Conservation (phyloP, 2,888 invertebrate genomes). For the Tethea ocularis region DNA sequence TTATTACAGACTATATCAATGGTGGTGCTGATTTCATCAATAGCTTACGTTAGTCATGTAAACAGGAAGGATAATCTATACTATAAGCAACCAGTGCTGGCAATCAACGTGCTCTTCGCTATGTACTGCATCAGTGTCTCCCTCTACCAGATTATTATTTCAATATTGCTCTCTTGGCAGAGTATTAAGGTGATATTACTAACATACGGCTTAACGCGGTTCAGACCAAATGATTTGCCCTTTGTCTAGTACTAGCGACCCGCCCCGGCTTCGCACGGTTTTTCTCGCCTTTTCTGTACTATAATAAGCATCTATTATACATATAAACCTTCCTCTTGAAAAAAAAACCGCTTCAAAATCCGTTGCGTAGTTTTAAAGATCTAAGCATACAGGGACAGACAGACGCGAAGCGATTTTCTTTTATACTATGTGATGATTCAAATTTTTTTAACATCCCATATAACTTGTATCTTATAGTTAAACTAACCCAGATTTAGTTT, state of each 20-base stretch:
- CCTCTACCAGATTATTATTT: conserved; percentile 54
- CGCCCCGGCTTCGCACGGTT: no score
- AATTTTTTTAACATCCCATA: no score
- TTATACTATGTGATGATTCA: no score
- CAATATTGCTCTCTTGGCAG: conserved; percentile 49
- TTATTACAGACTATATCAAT: conserved; percentile 43
- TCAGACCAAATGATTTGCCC: neutral
- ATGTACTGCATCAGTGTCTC: conserved; percentile 47
- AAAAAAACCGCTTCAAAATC: no score
- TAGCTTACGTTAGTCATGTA: conserved; percentile 17
- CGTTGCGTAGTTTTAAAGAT: no score
- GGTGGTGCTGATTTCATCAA: conserved; percentile 30
- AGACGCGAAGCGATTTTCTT: no score
- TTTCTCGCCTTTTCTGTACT: no score
- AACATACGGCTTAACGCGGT: neutral
- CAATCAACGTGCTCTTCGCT: conserved; percentile 47
- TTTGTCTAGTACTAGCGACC: neutral
- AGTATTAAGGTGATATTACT: conserved; percentile 29
- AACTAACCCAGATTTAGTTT: no score
- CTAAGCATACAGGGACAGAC: no score
- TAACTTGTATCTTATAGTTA: no score
- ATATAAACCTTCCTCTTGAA: no score
- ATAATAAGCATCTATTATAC: no score
- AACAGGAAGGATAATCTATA: conserved; percentile 14
- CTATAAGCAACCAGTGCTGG: conserved; percentile 38